Conservation (phyloP, 2,113 vertebrate genomes). For the Dipodomys ordii region DNA sequence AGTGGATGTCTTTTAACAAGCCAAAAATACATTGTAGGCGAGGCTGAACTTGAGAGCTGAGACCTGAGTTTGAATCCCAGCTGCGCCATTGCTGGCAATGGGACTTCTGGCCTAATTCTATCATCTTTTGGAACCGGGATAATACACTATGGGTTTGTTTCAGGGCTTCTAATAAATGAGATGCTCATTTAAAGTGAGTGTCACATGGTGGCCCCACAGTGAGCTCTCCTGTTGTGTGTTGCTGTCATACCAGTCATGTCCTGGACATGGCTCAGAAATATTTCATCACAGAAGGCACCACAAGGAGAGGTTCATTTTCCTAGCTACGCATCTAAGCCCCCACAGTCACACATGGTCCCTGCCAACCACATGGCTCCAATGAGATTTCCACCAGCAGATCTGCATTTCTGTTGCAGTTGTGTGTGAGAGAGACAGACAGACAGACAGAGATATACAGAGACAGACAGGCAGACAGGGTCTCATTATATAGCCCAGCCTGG, state of each 20-base stretch:
- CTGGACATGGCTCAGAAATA: background rate
- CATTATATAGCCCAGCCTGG: too few relatives aligned
- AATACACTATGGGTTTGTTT: background rate
- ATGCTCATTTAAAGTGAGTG: background rate
- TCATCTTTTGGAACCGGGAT: background rate
- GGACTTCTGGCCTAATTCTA: background rate
- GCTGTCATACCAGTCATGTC: background rate
- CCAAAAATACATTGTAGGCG: background rate
- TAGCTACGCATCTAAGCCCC: background rate
- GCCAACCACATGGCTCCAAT: background rate
- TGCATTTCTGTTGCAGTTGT: background rate
- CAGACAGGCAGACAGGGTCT: too few relatives aligned
- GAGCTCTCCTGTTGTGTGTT: background rate
- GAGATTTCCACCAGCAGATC: background rate
- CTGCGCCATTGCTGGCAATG: background rate
- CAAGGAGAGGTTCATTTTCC: background rate
- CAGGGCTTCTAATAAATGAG: background rate
- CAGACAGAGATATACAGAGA: too few relatives aligned
- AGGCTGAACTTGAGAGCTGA: background rate
- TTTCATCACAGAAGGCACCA: background rate
- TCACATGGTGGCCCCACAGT: accelerated
- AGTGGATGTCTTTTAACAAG: background rate
- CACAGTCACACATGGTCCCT: background rate
- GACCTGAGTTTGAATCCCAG: constrained; percentile 30
- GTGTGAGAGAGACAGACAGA: too few relatives aligned